Base-by-base conservation (phyloP, 1,140 invertebrate species). In the Palaemon carinicauda region DNA sequence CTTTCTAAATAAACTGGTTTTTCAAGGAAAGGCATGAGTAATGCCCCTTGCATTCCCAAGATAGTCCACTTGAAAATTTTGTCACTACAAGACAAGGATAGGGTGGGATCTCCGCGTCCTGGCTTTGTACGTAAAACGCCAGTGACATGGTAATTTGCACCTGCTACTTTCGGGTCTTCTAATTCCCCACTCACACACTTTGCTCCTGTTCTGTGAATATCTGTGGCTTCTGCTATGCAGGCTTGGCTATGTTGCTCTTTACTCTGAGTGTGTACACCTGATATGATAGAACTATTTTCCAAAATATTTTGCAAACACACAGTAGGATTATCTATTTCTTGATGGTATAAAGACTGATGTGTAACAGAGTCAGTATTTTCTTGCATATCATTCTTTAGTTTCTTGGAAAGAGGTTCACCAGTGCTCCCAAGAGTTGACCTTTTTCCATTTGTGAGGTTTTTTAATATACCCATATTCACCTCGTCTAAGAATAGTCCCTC, bases 41-140 rank as follows among this genome's bases (percentile, higher is more conserved):
- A 91, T 12, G 95, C 94, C 54, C 97, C 97, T 91, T 94, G 93
- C 54, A 97, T 90, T 1, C 97, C 97, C 60, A 97, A 89, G 86
- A 96, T 92, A 91, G 95, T 95, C 97, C 97, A 99, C 85, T 95
- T 95, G 10, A 96, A 94, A 2, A 98, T 92, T 93, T 98, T 99
- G 92, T 99, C 97, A 91, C 96, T 98, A 91, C 97, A 98, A 1
- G 96, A 98, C 87, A 98, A 94, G 56, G 96, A 98, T 17, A 96
- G 90, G 1, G 98, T 98, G 65, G 94, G 95, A 91, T 97, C 95
- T 0, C 98, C 98, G 90, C 97, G 92, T 0, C 98, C 98, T 69
- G 98, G 98, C 92, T 99, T 99, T 3, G 95, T 98, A 75, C 97
- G 93, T 12, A 98, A 93, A 54, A 94, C 94, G 24, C 96, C 96